These are phyloP conservation scores for Conopomorpha cramerella DNA, from an alignment of 1,140 invertebrate species.

Conservation along the genomic window DNA sequence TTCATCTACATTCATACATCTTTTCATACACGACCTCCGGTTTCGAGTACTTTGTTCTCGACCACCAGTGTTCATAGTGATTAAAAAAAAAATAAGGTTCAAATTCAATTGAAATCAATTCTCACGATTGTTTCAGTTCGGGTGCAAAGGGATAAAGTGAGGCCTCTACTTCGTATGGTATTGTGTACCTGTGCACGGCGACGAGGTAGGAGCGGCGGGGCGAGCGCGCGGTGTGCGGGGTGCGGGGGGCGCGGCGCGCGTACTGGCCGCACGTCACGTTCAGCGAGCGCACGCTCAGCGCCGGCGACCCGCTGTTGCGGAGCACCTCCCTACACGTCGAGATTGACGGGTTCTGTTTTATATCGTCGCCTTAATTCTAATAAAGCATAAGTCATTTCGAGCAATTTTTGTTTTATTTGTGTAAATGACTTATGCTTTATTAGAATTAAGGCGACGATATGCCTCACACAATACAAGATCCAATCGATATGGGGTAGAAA, in stretches of 20 bases:
- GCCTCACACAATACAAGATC: no score
- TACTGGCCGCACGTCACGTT: slow-evolving; percentile 11
- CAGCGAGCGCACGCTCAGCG: slow-evolving; percentile 13
- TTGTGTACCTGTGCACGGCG: slow-evolving; percentile 65
- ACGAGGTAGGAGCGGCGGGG: slow-evolving; percentile 62
- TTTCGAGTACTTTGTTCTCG: no score
- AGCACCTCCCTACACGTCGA: background rate
- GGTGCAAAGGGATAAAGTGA: background rate
- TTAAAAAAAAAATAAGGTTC: background rate
- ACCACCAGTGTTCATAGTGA: background rate
- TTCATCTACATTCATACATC: no score
- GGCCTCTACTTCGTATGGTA: background rate
- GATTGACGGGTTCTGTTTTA: background rate
- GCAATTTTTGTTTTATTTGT: no score
- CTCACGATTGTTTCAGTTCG: background rate
- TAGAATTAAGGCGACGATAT: no score
- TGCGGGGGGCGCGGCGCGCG: slow-evolving; percentile 36
- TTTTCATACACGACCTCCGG: no score
- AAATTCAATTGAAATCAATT: no score
- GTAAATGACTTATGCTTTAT: no score
- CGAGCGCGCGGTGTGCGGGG: slow-evolving; percentile 41
- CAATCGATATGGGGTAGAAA: no score
- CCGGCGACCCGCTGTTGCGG: slow-evolving; percentile 10
- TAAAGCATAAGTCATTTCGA: no score
- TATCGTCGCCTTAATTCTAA: no score